Conservation (phyloP, 2,113 vertebrate species). For the Xyliphius kryptos region DNA sequence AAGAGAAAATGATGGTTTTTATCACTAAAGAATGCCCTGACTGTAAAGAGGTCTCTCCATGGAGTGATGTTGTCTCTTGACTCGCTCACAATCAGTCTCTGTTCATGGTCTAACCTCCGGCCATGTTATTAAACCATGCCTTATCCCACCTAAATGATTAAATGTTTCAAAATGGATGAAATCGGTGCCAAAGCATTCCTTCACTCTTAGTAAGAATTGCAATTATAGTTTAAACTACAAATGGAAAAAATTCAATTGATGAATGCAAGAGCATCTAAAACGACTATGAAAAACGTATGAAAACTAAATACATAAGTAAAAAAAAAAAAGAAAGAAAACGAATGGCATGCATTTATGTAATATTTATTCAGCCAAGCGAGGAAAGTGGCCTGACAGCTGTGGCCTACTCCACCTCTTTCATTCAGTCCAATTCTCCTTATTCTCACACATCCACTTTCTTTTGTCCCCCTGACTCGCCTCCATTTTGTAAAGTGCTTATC, state of each 20-base stretch:
- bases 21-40: constrained; percentile 33
- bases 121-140: constrained; percentile 21
- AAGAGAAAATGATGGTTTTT: constrained; percentile 29
- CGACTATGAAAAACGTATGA: no score
- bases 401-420: constrained; percentile 37
- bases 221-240: neutral
- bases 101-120: constrained; percentile 25
- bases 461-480: constrained; percentile 50
- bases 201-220: constrained; percentile 1
- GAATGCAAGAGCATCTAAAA: no score
- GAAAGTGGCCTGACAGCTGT: constrained; percentile 18
- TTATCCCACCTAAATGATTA: no score
- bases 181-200: constrained; percentile 13
- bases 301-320: no score
- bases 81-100: constrained; percentile 29
- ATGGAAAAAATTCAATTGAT: no score
- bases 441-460: constrained; percentile 53
- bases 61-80: constrained; percentile 35
- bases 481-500: constrained; percentile 65
- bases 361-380: no score
- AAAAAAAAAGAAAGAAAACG: no score
- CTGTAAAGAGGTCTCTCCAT: constrained; percentile 27
- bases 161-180: constrained; percentile 7
- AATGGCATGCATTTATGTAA: no score
- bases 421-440: constrained; percentile 47